Base-by-base conservation (phyloP, 2,797 vertebrate species). In the Sphaeramia orbicularis region DNA sequence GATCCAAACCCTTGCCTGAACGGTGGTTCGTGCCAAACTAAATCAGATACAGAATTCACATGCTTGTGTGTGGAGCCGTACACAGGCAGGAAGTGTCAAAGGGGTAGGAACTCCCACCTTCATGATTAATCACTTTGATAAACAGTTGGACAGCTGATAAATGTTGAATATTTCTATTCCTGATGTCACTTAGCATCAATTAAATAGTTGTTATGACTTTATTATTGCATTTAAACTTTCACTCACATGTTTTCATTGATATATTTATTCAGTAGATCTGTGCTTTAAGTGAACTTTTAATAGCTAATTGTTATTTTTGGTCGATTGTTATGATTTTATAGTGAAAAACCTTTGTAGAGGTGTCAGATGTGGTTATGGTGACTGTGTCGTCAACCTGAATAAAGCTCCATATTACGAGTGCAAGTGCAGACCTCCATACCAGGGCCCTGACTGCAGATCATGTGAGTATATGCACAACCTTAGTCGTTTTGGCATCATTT, bases 1-100 rank as follows among this genome's bases (percentile, higher is more conserved):
- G 74, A 86, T 21, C 83, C 86, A 58, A 84, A 90, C 71, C 90
- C 90, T 11, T 93, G 91, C 55, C 30, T 61, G 7, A 86, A 90
- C 21, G 79, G 81, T 6, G 91, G 72, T n/a, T 49, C n/a, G 1
- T 93, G 91, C 61, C 13, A 65, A 30, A 37, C 0, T 7, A 19
- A 3, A 13, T 42, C 27, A 0, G 1, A 7, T 0, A 56, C 44
- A 5, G 13, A 55, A n/a, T 93, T 76, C 21, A 50, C 9, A n/a
- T 93, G 91, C 57, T 7, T 6, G 2, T 93, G 91, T 68, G 27
- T 32, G 14, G 63, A 71, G 4, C 90, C 90, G 8, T 93, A 85
- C 53, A 21, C 1, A 0, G 91, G 91, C 36, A 85, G 69, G 57
- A 84, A 57, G 32, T 93, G 91, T 66, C 88, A 91, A 36, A 81